phyloP scores from a whole-genome alignment of 2,113 vertebrate species.

The Piaya cayana region DNA sequence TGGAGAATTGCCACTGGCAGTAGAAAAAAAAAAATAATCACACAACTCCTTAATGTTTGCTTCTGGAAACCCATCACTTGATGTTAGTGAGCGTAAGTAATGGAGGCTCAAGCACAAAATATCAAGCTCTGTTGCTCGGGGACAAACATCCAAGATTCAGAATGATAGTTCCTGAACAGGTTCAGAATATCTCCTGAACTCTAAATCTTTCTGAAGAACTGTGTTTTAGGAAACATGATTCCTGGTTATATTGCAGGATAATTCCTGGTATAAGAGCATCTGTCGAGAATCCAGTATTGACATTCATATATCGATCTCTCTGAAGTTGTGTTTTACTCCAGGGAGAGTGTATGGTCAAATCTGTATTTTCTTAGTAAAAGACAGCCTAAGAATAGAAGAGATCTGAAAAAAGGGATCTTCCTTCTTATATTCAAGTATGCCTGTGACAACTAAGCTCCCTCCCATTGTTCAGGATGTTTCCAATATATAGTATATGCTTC shows the following conservation, averaged over 20 bases:
- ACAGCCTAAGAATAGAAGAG: background rate
- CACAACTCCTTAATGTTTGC: constrained; percentile 12
- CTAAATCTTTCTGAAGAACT: background rate
- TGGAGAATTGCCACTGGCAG: constrained; percentile 52
- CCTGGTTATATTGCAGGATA: background rate
- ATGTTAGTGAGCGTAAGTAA: background rate
- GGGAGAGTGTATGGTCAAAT: background rate
- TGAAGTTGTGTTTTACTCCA: background rate
- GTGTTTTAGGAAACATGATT: background rate
- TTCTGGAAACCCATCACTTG: constrained; percentile 18
- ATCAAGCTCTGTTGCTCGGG: background rate
- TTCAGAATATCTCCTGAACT: background rate
- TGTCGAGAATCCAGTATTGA: background rate
- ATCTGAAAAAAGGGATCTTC: background rate
- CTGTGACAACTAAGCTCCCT: background rate
- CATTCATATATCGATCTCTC: background rate
- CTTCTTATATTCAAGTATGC: background rate
- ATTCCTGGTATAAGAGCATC: background rate
- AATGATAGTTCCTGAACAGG: background rate
- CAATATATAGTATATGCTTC: background rate
- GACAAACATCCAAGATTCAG: background rate
- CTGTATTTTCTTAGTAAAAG: background rate
- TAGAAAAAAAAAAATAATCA: background rate
- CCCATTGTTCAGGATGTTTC: background rate
- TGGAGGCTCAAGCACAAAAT: constrained; percentile 6